Evolutionary conservation across 2,888 invertebrate genomes (phyloP), one percentile per base, ranked within the genome.

Genomic region (Parapristionchus giblindavisi): DNA sequence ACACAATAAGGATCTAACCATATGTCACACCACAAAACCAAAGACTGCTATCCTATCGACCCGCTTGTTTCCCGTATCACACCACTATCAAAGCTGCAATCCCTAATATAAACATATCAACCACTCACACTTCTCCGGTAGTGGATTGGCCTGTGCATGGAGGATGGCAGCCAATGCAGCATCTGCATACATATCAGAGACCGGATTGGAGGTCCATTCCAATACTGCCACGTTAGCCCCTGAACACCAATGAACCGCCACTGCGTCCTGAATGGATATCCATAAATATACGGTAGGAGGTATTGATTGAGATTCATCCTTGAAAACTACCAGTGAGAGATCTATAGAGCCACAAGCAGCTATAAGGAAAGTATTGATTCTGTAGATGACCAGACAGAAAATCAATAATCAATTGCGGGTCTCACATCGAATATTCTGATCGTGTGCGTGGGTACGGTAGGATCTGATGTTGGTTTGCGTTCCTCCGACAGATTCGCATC

Each of bases 111-210:
- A 21, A 36, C 48, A 29, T 24, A 17, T 6, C 21, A 6, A 6
- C 14, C 40, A 65, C 80, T 75, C 29, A 87, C 87, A 81, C 80
- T 87, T 87, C 38, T 85, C 84, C 11, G 86, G 86, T 52, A 87
- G 76, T 2, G 85, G 87, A 76, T 87, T 86, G n/a, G 81, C 78
- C 87, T 93, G 93, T 0, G 94, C 94, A 89, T 94, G 93, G 84
- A 98, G 91, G 52, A 96, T 91, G 58, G 93, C 94, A 0, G 94
- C 93, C 74, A 96, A 91, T 38, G 96, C 93, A 38, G 97, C 94
- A 90, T 99, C 98, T 38, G 98, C 97, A 89, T 93, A 98, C 95
- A 98, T 97, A 89, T 99, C 98, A 87, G 95, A 93, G 61, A 96
- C 66, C 32, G 63, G 63, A 66, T 75, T 75, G 38, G 75, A 75